These are phyloP conservation scores for Plebejus anna DNA, from an alignment of 2,888 invertebrate species.

Conservation along the genomic window DNA sequence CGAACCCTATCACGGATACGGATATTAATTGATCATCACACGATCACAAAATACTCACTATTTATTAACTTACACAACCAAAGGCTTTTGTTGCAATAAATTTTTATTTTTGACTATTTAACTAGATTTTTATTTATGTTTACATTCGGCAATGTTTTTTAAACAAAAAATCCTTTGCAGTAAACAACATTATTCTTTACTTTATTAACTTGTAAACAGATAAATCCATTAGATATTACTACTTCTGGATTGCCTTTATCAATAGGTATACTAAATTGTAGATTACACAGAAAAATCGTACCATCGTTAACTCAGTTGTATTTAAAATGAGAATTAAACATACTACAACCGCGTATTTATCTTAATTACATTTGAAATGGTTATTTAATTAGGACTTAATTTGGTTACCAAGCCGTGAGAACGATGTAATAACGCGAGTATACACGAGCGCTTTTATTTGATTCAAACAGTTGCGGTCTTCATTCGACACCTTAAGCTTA, in stretches of 20 bases:
- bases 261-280: too few relatives aligned
- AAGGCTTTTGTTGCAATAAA: constrained; percentile 7
- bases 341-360: not conserved
- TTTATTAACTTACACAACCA: constrained; percentile 1
- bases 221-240: too few relatives aligned
- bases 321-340: not conserved
- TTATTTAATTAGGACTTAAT: constrained; percentile 15
- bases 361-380: not conserved
- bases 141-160: too few relatives aligned
- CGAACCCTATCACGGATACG: constrained; percentile 42
- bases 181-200: too few relatives aligned
- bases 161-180: too few relatives aligned
- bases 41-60: not conserved
- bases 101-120: not conserved
- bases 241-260: too few relatives aligned
- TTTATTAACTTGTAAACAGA: too few relatives aligned
- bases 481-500: not conserved
- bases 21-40: constrained; percentile 27
- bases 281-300: not conserved
- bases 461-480: constrained; percentile 3
- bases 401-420: constrained; percentile 12
- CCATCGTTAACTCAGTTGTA: not conserved
- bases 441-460: constrained; percentile 1
- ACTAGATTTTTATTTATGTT: not conserved
- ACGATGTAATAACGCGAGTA: not conserved